Conservation (phyloP, 2,797 vertebrate genomes). For the Prunella strophiata region DNA sequence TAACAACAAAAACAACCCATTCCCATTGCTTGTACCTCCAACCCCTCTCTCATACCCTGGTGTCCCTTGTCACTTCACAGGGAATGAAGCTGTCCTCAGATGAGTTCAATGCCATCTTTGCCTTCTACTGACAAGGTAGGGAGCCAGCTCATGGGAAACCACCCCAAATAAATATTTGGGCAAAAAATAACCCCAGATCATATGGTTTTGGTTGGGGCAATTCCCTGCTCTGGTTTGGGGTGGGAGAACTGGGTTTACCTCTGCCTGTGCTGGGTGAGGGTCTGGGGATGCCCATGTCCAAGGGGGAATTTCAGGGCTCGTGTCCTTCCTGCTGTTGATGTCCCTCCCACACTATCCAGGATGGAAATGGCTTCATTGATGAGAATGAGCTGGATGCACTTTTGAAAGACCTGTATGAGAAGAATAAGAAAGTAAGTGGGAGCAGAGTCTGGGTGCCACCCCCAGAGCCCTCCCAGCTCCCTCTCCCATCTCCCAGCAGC, state of each 20-base stretch:
- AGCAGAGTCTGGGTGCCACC: neutral
- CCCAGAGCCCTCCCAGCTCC: rapidly evolving
- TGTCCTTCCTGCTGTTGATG: neutral
- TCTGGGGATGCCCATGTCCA: neutral
- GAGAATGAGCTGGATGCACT: constrained; percentile 94
- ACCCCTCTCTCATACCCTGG: neutral
- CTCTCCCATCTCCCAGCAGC: neutral
- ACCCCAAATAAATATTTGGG: neutral
- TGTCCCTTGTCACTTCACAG: constrained; percentile 66
- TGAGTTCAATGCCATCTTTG: constrained; percentile 92
- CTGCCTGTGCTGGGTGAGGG: neutral
- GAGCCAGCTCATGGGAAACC: rapidly evolving
- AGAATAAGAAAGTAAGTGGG: constrained; percentile 91
- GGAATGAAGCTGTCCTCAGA: constrained; percentile 86
- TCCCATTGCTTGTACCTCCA: neutral
- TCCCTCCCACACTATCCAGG: constrained; percentile 73
- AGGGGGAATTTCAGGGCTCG: rapidly evolving
- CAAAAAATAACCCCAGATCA: neutral
- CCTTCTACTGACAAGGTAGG: constrained; percentile 93
- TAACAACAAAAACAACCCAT: constrained; percentile 23
- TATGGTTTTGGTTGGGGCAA: rapidly evolving
- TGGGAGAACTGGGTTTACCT: neutral
- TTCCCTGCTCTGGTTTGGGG: neutral
- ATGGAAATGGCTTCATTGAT: constrained; percentile 93
- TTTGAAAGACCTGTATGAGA: constrained; percentile 93